These are phyloP conservation scores for Odocoileus virginianus DNA, from an alignment of 2,113 vertebrate species.

Conservation along the genomic window DNA sequence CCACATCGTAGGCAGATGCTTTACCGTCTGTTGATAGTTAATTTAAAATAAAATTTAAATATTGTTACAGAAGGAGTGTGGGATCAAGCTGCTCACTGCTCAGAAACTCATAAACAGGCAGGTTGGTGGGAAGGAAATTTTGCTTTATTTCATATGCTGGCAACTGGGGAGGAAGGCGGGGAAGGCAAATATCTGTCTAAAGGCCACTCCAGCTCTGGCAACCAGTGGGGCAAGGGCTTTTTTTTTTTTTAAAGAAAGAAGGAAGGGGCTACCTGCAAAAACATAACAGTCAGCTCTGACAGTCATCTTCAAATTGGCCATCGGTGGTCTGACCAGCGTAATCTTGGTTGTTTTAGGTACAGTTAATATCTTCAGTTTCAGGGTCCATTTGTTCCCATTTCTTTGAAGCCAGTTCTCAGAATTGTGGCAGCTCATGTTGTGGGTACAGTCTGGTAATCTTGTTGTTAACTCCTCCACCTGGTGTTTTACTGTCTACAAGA, in stretches of 20 bases:
- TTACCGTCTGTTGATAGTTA: neutral
- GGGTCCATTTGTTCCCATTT: neutral
- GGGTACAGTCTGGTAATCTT: neutral
- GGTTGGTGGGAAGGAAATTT: neutral
- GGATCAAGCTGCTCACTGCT: neutral
- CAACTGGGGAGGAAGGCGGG: neutral
- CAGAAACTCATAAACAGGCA: neutral
- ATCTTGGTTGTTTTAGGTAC: neutral
- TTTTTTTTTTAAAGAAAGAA: neutral
- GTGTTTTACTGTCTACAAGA: neutral
- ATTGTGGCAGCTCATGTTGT: neutral
- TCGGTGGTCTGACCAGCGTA: neutral
- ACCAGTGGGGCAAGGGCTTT: neutral
- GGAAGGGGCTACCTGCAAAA: neutral
- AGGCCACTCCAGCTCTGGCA: neutral
- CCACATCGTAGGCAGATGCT: too few relatives aligned
- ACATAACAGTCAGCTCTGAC: neutral
- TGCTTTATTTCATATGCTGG: neutral
- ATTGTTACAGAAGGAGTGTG: neutral
- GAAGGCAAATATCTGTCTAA: neutral
- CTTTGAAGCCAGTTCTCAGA: neutral
- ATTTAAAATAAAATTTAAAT: conserved; percentile 9
- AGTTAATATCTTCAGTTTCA: neutral
- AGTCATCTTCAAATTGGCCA: neutral
- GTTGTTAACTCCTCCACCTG: neutral